Evolutionary conservation across 2,113 vertebrate species (phyloP).

Genomic region (Pterocles burchelli): DNA sequence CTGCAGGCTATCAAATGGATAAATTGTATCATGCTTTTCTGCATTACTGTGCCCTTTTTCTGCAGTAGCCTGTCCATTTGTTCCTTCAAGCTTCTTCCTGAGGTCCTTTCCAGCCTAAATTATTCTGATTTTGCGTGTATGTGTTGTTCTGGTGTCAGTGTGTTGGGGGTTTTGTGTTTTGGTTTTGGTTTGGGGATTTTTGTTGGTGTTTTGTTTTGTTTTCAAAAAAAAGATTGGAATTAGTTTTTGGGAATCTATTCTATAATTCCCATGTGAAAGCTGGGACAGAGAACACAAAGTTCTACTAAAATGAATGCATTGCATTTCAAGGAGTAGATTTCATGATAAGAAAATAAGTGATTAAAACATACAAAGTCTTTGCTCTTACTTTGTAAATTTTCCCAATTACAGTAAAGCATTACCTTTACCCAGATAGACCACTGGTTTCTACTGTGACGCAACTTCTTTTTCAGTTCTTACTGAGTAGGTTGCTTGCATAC

Average conservation of each 20-base stretch:
- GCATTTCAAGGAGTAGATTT: not conserved
- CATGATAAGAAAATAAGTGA: not conserved
- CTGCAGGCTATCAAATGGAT: not conserved
- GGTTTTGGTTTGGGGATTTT: not conserved
- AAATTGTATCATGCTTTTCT: not conserved
- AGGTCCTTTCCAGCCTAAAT: not conserved
- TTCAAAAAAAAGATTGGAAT: not conserved
- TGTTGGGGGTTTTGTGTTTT: not conserved
- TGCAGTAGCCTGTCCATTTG: not conserved
- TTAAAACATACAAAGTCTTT: not conserved
- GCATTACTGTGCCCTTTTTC: not conserved
- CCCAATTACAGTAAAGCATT: not conserved
- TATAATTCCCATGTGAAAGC: not conserved
- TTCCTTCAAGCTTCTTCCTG: not conserved
- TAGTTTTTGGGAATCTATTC: not conserved
- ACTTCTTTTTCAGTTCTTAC: not conserved
- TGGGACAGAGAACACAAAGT: not conserved
- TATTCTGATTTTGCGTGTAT: not conserved
- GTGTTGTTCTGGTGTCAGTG: not conserved
- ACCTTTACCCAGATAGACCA: not conserved
- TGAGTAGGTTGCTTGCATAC: not conserved
- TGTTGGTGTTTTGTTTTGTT: not conserved
- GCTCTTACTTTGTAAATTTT: not conserved
- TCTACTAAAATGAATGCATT: not conserved
- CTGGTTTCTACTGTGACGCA: not conserved